A percentile compares a stretch with the other conserved stretches of the same genome.
Evolutionary conservation across 2,113 vertebrate species (phyloP).

Genomic region (Periophthalmodon schlosseri): DNA sequence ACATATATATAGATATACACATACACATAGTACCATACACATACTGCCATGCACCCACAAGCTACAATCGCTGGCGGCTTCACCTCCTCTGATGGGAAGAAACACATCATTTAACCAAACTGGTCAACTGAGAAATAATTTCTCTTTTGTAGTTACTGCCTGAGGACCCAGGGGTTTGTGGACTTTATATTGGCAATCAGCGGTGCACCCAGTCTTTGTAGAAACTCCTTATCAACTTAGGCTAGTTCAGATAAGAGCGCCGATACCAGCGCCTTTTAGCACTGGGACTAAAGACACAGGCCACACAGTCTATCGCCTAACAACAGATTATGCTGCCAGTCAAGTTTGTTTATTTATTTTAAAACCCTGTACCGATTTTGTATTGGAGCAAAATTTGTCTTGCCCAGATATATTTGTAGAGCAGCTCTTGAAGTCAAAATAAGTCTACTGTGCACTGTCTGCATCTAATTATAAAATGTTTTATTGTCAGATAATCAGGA

Average conservation of each 20-base stretch:
- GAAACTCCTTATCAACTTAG: conserved; percentile 67
- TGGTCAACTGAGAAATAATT: conserved; percentile 78
- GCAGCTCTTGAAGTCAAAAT: too few relatives aligned
- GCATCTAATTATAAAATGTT: too few relatives aligned
- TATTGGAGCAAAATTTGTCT: too few relatives aligned
- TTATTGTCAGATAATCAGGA: too few relatives aligned
- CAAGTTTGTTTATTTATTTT: neutral
- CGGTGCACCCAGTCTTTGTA: conserved; percentile 52
- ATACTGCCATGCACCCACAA: conserved; percentile 19
- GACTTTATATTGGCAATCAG: conserved; percentile 74
- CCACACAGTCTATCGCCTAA: neutral
- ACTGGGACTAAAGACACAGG: neutral
- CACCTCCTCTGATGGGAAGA: conserved; percentile 63
- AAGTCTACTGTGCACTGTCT: too few relatives aligned
- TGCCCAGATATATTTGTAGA: too few relatives aligned
- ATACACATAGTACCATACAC: conserved; percentile 3
- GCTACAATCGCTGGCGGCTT: conserved; percentile 58
- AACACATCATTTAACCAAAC: conserved; percentile 80
- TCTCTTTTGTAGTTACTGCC: conserved; percentile 75
- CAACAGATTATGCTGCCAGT: neutral
- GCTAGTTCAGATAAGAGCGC: conserved; percentile 58
- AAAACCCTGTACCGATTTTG: too few relatives aligned
- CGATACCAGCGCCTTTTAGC: conserved; percentile 38
- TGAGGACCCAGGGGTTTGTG: conserved; percentile 61
- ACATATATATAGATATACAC: neutral